These are phyloP conservation scores for Pluvialis apricaria DNA, from an alignment of 2,113 vertebrate species.

Conservation along the genomic window DNA sequence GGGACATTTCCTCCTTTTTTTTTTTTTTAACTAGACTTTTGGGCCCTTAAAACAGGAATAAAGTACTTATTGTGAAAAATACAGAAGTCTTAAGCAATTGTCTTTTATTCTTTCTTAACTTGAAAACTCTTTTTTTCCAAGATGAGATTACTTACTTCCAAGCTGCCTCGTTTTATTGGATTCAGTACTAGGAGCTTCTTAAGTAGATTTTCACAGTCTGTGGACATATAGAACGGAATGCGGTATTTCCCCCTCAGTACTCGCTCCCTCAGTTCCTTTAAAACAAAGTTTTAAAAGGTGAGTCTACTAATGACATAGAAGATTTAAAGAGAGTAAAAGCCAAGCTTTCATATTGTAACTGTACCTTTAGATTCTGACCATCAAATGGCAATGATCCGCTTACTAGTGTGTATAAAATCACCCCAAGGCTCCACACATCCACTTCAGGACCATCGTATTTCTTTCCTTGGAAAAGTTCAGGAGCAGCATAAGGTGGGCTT, in stretches of 20 bases:
- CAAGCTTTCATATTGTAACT: not conserved
- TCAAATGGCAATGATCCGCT: constrained; percentile 95
- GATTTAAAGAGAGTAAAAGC: not conserved
- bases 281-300: not conserved
- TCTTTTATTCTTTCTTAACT: not conserved
- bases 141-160: constrained; percentile 82
- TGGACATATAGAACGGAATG: constrained; percentile 99
- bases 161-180: constrained; percentile 91
- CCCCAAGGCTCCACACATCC: constrained; percentile 96
- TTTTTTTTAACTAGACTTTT: not conserved
- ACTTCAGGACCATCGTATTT: constrained; percentile 96
- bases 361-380: constrained; percentile 96
- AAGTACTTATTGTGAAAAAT: not conserved
- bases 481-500: constrained; percentile 93
- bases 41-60: not conserved
- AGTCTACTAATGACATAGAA: not conserved
- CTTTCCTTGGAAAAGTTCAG: constrained; percentile 96
- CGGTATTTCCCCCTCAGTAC: constrained; percentile 95
- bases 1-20: not conserved
- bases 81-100: not conserved
- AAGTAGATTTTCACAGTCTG: constrained; percentile 97
- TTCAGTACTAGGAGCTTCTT: constrained; percentile 95
- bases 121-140: not conserved
- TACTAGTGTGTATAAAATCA: constrained; percentile 95
- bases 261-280: constrained; percentile 91